Evolutionary conservation across 2,797 vertebrate genomes (phyloP).

Genomic region (Hephaestus fuliginosus): DNA sequence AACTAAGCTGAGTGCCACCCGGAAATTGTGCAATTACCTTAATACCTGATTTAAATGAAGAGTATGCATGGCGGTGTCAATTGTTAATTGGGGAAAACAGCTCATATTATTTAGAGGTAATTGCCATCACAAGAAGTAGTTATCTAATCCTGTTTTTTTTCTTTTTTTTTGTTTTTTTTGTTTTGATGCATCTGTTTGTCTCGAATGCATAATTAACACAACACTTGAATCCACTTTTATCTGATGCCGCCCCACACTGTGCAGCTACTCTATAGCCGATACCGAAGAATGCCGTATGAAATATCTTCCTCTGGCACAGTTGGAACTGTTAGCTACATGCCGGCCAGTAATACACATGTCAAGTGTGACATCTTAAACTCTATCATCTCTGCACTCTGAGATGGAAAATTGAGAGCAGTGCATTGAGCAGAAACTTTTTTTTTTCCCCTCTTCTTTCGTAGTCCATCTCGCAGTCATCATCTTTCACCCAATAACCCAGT

Average conservation of each 20-base stretch:
- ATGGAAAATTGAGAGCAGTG: slow-evolving; percentile 42
- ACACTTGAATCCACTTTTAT: background rate
- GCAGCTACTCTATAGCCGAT: background rate
- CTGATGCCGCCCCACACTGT: slow-evolving; percentile 1
- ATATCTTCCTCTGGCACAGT: slow-evolving; percentile 24
- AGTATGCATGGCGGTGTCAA: slow-evolving; percentile 68
- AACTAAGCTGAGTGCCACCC: slow-evolving; percentile 73
- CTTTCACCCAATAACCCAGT: slow-evolving; percentile 70
- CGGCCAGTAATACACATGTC: slow-evolving; percentile 28
- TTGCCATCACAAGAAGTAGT: slow-evolving; percentile 55
- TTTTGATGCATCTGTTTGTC: slow-evolving; percentile 30
- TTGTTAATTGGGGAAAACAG: slow-evolving; percentile 72
- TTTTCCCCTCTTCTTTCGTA: background rate
- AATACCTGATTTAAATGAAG: slow-evolving; percentile 77
- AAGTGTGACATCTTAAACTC: slow-evolving; percentile 54
- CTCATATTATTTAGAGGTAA: slow-evolving; percentile 65
- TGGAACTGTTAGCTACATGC: slow-evolving; percentile 1
- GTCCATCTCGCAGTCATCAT: slow-evolving; percentile 58
- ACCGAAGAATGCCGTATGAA: background rate
- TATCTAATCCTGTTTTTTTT: slow-evolving; percentile 48
- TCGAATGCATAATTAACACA: slow-evolving; percentile 34
- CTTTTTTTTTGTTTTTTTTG: slow-evolving; percentile 23
- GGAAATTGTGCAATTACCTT: slow-evolving; percentile 83
- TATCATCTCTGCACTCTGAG: slow-evolving; percentile 47
- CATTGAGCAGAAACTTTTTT: slow-evolving; percentile 30